Base-by-base conservation (phyloP, 30 jellyfish, hydroid and myxozoan species). In the Aurelia aurita complex sp. Pacific region DNA sequence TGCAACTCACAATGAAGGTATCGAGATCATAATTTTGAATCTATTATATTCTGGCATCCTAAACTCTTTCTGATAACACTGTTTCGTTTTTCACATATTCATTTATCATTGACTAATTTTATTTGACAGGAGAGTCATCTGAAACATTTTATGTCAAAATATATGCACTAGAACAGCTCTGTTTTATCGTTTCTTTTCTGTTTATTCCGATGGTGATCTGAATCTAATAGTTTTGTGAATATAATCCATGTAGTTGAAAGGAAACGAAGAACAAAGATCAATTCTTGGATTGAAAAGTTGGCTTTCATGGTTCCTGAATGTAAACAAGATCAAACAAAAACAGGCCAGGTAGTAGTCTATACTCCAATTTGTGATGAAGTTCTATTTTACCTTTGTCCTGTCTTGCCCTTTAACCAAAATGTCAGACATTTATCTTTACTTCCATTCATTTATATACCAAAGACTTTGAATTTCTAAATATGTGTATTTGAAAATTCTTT, bases 1-100 rank as follows among this genome's bases (percentile, higher is more conserved):
- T 61, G 99, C 99, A 2, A 94, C 99, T 10, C 99, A 94, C 76
- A 94, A 94, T 67, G 99, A 94, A 79, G 99, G 99, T 89, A 82
- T 35, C 0, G 42, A 8, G 0, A 16, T 36, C 12, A 19, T 18
- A 10, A 13, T 32, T 50, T 35, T 2, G 5, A 52, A 73, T 35
- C 12, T 34, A 4, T 11, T 8, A 35, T 13, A 32, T 38, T 73
- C 7, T n/a, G 2, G 23, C 34, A 16, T 68, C 52, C 57, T 6
- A 35, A 68, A 9, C 1, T 68, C 79, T 17, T 19, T 17, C 19
- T 63, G 6, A 17, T 50, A 5, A 43, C 8, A 18, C 15, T 14
- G 55, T 68, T 36, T 34, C 79, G 2, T 16, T 34, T 19, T 16
- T 19, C 38, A 18, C 51, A 5, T 19, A 14, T 46, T 9, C 57